Percentiles rank a stretch among this genome's conserved stretches.
phyloP scores from a whole-genome alignment of 2,797 vertebrate species.

The Cephalopachus bancanus region DNA sequence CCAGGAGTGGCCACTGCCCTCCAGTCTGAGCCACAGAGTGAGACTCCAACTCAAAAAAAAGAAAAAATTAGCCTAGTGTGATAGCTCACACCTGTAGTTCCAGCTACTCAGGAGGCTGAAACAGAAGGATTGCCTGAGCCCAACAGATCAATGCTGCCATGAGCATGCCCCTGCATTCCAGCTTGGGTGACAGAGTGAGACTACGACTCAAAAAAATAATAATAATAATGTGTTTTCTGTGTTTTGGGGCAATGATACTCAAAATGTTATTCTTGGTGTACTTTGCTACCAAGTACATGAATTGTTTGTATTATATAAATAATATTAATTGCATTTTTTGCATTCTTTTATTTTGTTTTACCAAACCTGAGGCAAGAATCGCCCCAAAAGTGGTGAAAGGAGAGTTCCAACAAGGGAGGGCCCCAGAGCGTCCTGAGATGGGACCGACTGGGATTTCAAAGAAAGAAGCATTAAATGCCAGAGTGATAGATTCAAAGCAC shows the following conservation, averaged over 20 bases:
- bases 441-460: background rate
- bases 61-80: no score
- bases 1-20: no score
- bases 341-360: background rate
- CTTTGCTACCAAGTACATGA: background rate
- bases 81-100: no score
- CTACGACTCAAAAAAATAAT: no score
- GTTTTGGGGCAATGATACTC: background rate
- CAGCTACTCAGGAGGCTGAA: no score
- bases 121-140: no score
- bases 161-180: no score
- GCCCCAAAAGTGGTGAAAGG: background rate
- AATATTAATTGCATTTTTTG: background rate
- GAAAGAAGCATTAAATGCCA: background rate
- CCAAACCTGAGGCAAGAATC: background rate
- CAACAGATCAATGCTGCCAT: no score
- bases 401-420: background rate
- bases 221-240: background rate
- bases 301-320: background rate
- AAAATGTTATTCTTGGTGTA: background rate
- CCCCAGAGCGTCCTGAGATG: background rate
- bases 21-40: no score
- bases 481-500: background rate
- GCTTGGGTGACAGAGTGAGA: no score
- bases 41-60: no score